Base-by-base conservation (phyloP, 2,113 vertebrate species). In the Sakesphorus luctuosus region DNA sequence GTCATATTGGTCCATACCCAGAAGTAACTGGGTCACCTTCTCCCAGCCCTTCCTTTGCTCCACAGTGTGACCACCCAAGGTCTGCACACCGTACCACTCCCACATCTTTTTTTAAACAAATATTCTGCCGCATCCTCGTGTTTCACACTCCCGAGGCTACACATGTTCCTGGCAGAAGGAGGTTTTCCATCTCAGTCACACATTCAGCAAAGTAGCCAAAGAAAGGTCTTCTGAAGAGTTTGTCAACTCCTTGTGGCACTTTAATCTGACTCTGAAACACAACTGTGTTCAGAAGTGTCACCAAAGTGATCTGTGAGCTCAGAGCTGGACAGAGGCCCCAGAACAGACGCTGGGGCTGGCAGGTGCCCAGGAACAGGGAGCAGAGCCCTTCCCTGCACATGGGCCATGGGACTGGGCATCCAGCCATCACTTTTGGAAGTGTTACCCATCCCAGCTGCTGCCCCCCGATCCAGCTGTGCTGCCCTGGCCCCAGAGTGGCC, bases 391-490 rank as follows among this genome's bases (percentile, higher is more conserved):
- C 5, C 4, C 76, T 28, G 15, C 36, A 1, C 3, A 6, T 10
- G 50, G 49, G 2, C 52, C n/a, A 0, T 0, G 69, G 73, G 7
- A 25, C 29, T 12, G 43, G 73, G 47, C 10, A 3, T 35, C 49
- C 89, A 11, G 10, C 76, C 75, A 7, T 2, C 10, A 0, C 44
- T 31, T 61, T 17, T 28, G 68, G 78, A 21, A 36, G 5, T 0
- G 0, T 5, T 6, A 9, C 58, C 38, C 12, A 0, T 2, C 53
- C 59, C 62, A 65, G 67, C 56, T 56, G 56, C 40, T 36, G 38
- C 1, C 19, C 61, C 59, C 3, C 1, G 0, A 33, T 3, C 65
- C 88, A 59, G 61, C 44, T 63, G 71, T 16, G 69, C 49, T 11
- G 13, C 20, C 56, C 14, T 10, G 13, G 59, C 19, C 44, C 78